phyloP scores from a whole-genome alignment of 2,797 vertebrate species.

The Catostomus latipinnis region DNA sequence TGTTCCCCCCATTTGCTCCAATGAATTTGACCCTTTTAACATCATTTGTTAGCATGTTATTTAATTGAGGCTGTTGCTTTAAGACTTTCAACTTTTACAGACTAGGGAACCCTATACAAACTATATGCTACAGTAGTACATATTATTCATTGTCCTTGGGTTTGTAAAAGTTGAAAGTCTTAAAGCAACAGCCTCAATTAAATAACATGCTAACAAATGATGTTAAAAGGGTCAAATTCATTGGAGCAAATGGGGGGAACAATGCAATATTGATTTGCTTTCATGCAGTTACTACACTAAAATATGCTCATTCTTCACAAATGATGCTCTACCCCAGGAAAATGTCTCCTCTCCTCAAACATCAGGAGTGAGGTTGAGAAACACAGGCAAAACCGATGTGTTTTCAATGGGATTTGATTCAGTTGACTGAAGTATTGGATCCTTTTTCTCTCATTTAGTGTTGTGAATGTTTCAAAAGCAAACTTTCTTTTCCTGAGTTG shows the following conservation, averaged over 20 bases:
- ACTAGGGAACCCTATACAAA: no score
- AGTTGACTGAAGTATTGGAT: constrained; percentile 27
- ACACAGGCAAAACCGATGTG: no score
- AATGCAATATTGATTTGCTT: constrained; percentile 50
- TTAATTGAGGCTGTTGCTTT: no score
- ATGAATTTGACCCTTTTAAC: no score
- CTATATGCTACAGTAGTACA: no score
- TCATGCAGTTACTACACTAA: constrained; percentile 23
- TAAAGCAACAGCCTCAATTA: no score
- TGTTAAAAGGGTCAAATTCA: no score
- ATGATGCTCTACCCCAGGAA: constrained; percentile 8
- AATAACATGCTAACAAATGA: no score
- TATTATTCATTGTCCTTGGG: constrained; percentile 45
- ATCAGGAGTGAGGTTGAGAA: constrained; percentile 33
- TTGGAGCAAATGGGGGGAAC: not conserved
- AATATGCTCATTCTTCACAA: constrained; percentile 39
- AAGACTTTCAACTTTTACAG: no score
- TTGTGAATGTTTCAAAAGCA: constrained; percentile 57
- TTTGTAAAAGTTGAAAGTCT: no score
- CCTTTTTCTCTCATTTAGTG: constrained; percentile 39
- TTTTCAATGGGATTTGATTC: constrained; percentile 46
- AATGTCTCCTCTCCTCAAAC: constrained; percentile 46
- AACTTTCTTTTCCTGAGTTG: constrained; percentile 58
- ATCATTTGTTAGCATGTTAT: no score
- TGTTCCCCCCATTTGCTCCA: not conserved